Conservation (phyloP, 1,140 invertebrate species). For the Drosophila gunungcola region DNA sequence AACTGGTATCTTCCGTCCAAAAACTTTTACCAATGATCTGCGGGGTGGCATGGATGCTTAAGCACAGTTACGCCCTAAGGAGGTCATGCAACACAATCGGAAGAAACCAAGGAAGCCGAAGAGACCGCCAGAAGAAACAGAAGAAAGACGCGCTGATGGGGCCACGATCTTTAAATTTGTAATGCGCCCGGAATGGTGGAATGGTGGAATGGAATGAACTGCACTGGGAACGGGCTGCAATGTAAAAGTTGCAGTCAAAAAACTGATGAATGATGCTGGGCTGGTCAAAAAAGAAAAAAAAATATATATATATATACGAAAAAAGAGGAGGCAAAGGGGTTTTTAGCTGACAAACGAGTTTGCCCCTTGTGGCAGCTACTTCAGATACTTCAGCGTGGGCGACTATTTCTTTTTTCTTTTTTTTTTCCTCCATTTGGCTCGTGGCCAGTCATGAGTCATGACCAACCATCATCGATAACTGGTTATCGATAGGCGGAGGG, state of each 20-base stretch:
- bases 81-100: constrained; percentile 64
- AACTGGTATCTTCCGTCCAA: not conserved
- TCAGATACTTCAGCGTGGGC: constrained; percentile 47
- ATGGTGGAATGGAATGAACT: constrained; percentile 40
- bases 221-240: constrained; percentile 30
- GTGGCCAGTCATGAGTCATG: constrained; percentile 60
- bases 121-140: constrained; percentile 24
- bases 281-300: constrained; percentile 21
- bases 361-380: constrained; percentile 51
- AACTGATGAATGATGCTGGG: constrained; percentile 52
- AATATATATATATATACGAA: not conserved
- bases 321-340: constrained; percentile 8
- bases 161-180: constrained; percentile 52
- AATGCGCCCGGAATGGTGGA: constrained; percentile 30
- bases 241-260: constrained; percentile 44
- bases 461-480: constrained; percentile 40
- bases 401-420: constrained; percentile 22
- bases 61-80: constrained; percentile 77
- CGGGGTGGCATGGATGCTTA: constrained; percentile 48
- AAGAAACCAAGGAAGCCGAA: constrained; percentile 11
- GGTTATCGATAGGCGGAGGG: constrained; percentile 40
- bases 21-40: constrained; percentile 30
- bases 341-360: constrained; percentile 47
- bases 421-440: constrained; percentile 36
- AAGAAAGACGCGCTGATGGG: constrained; percentile 36